phyloP scores from a whole-genome alignment of 2,797 vertebrate species.

The Salarias fasciatus region DNA sequence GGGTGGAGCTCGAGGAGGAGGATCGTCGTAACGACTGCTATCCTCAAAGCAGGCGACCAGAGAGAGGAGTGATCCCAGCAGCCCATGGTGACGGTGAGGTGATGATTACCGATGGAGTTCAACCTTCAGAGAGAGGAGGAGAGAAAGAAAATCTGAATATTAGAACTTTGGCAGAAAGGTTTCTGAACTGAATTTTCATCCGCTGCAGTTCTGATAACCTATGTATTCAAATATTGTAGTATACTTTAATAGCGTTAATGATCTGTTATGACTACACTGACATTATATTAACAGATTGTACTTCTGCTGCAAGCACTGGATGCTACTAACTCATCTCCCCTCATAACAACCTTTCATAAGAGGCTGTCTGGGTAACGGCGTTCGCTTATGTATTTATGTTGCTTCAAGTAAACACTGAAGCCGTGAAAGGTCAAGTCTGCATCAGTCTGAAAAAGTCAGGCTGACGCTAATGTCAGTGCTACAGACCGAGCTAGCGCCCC shows the following conservation, averaged over 20 bases:
- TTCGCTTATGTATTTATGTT: conserved; percentile 7
- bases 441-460: not conserved
- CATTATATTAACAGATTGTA: not conserved
- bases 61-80: conserved; percentile 62
- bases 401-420: not conserved
- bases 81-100: conserved; percentile 80
- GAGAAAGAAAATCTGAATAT: not conserved
- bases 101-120: conserved; percentile 24
- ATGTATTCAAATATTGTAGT: too few species aligned
- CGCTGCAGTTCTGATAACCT: too few species aligned
- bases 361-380: not conserved
- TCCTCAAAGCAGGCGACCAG: conserved; percentile 78
- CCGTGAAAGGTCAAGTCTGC: conserved; percentile 13
- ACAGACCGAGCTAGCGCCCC: not conserved
- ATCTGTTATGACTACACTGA: too few species aligned
- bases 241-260: too few species aligned
- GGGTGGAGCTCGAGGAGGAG: conserved; percentile 82
- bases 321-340: not conserved
- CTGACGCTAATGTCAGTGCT: not conserved
- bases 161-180: too few species aligned
- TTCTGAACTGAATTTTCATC: too few species aligned
- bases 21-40: conserved; percentile 79
- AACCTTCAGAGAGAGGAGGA: conserved; percentile 55
- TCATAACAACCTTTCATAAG: not conserved
- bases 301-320: not conserved